Evolutionary conservation across 2,888 invertebrate species (phyloP).

Genomic region (Branchipolynoe longqiensis): DNA sequence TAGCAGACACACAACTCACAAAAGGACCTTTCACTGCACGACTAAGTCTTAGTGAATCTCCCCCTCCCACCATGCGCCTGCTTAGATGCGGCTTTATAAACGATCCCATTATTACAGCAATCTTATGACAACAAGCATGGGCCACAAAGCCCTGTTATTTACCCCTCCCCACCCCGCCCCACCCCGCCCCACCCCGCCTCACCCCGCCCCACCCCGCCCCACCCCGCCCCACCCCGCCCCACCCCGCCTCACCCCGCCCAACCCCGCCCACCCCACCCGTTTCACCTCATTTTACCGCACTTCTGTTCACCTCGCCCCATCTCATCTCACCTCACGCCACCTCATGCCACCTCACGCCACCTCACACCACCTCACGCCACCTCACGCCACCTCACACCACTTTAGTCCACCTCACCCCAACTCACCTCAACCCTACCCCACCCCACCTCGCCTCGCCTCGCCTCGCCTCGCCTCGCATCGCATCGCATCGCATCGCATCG

Average conservation of each 20-base stretch:
- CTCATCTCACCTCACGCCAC: not conserved
- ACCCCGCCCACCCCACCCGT: too few species aligned
- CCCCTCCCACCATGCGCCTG: not conserved
- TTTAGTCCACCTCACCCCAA: not conserved
- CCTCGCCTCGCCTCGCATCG: not conserved
- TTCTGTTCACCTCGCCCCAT: not conserved
- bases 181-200: not conserved
- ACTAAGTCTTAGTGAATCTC: not conserved
- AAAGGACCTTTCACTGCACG: too few species aligned
- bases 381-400: not conserved
- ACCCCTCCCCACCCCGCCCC: not conserved
- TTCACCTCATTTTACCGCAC: too few species aligned
- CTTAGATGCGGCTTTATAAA: not conserved
- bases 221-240: not conserved
- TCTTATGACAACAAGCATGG: slow-evolving; percentile 23
- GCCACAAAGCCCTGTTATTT: not conserved
- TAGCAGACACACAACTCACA: too few species aligned
- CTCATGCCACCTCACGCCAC: not conserved
- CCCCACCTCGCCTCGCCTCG: not conserved
- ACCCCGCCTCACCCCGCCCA: not conserved
- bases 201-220: not conserved
- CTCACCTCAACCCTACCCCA: not conserved
- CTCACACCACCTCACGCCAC: not conserved
- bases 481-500: too few species aligned
- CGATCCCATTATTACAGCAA: slow-evolving; percentile 45